phyloP scores from a whole-genome alignment of 2,797 vertebrate species.

The Alosa sapidissima region DNA sequence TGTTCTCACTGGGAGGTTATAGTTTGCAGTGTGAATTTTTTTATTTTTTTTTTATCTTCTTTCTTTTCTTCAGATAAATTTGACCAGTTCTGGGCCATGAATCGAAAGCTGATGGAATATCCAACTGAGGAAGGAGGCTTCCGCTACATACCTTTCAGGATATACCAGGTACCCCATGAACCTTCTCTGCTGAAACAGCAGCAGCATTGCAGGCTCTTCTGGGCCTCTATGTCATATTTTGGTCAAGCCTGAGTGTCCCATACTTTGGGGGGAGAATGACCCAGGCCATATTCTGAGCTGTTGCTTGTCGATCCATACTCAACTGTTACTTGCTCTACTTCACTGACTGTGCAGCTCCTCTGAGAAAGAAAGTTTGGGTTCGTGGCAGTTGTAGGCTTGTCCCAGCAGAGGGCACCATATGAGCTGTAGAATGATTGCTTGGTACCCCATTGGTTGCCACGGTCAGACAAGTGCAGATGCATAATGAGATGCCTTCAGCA shows the following conservation, averaged over 20 bases:
- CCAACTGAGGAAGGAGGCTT: conserved; percentile 92
- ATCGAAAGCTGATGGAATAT: conserved; percentile 98
- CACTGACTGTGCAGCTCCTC: not conserved
- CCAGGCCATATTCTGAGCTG: not conserved
- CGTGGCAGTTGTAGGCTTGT: not conserved
- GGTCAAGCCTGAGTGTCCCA: not conserved
- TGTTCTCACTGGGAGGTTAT: not conserved
- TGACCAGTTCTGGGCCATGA: conserved; percentile 99
- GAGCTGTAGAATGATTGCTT: not conserved
- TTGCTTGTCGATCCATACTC: not conserved
- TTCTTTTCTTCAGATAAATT: conserved; percentile 86
- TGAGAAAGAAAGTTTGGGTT: not conserved
- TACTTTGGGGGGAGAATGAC: no score
- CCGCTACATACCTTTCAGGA: conserved; percentile 96
- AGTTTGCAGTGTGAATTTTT: not conserved
- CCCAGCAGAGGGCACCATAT: not conserved
- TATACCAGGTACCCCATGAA: conserved; percentile 87
- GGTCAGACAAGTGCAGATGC: not conserved
- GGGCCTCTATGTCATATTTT: no score
- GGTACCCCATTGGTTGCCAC: not conserved
- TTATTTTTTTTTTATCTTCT: not conserved
- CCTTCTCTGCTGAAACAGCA: not conserved
- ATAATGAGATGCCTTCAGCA: not conserved
- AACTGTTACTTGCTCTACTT: not conserved
- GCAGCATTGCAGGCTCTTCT: not conserved